These are phyloP conservation scores for Corydoras maculifer DNA, from an alignment of 2,113 vertebrate species.

Conservation along the genomic window DNA sequence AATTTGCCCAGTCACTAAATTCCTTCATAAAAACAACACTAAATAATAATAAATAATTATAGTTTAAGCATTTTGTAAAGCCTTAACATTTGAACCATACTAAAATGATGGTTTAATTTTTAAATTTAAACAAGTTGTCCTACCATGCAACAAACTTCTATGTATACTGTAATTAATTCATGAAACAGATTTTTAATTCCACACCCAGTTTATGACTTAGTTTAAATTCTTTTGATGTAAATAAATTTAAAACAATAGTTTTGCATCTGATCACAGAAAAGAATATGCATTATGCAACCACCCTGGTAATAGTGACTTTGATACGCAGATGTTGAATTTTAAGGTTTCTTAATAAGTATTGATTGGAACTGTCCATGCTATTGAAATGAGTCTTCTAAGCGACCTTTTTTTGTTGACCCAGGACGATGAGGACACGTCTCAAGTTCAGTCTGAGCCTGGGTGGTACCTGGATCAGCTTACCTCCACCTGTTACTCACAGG, in stretches of 20 bases:
- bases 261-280: no score
- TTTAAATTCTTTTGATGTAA: no score
- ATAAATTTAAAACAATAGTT: no score
- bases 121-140: no score
- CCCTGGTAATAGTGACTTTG: conserved; percentile 48
- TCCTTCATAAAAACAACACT: no score
- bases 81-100: background rate
- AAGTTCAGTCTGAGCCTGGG: conserved; percentile 71
- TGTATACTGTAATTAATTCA: no score
- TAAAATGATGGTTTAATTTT: no score
- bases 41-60: background rate
- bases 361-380: conserved; percentile 61
- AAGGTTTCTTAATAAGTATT: conserved; percentile 71
- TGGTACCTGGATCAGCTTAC: conserved; percentile 68
- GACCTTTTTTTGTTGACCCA: conserved; percentile 58
- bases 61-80: background rate
- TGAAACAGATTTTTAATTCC: no score
- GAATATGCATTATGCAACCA: conserved; percentile 43
- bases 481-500: conserved; percentile 65
- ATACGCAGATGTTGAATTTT: conserved; percentile 53
- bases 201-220: no score
- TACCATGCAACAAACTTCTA: no score
- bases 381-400: conserved; percentile 40
- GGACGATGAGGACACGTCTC: conserved; percentile 70
- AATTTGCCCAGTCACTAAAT: no score